A percentile compares a stretch with the other conserved stretches of the same genome.
Conservation (phyloP, 23 tunicate genomes). For the Trididemnum nubilum region DNA sequence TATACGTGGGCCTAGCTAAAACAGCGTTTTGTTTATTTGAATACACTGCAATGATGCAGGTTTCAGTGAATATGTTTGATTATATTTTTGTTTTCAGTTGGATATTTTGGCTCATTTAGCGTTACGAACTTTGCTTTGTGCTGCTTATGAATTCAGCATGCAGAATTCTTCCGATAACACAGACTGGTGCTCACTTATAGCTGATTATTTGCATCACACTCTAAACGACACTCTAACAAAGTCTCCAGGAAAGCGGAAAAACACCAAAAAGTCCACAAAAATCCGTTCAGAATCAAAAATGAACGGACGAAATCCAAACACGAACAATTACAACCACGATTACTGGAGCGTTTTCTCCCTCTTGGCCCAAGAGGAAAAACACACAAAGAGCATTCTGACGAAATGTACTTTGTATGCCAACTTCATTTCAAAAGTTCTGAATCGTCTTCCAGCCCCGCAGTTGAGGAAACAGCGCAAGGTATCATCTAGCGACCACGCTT, state of each 20-base stretch:
- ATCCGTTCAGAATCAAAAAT: neutral
- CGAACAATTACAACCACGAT: conserved; percentile 2
- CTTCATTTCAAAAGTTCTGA: conserved; percentile 18
- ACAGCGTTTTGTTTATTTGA: too few relatives aligned
- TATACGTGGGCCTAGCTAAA: too few relatives aligned
- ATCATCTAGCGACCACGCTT: neutral
- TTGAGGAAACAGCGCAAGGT: neutral
- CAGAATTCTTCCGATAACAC: neutral
- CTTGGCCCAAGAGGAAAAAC: conserved; percentile 46
- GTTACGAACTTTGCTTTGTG: conserved; percentile 48
- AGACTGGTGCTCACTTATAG: neutral
- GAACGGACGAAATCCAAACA: neutral
- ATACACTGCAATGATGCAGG: too few relatives aligned
- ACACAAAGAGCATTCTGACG: neutral
- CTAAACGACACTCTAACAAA: neutral
- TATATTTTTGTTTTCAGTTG: too few relatives aligned
- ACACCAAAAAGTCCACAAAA: neutral
- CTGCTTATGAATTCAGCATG: conserved; percentile 20
- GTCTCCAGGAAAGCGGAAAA: neutral
- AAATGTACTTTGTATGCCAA: conserved; percentile 33
- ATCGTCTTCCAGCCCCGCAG: neutral
- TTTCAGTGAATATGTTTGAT: too few relatives aligned
- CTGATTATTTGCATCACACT: neutral
- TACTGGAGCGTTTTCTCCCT: conserved; percentile 62
- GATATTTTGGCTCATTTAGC: conserved; percentile 36